Evolutionary conservation across 2,888 invertebrate species (phyloP).

Genomic region (Parnassius glacialis): DNA sequence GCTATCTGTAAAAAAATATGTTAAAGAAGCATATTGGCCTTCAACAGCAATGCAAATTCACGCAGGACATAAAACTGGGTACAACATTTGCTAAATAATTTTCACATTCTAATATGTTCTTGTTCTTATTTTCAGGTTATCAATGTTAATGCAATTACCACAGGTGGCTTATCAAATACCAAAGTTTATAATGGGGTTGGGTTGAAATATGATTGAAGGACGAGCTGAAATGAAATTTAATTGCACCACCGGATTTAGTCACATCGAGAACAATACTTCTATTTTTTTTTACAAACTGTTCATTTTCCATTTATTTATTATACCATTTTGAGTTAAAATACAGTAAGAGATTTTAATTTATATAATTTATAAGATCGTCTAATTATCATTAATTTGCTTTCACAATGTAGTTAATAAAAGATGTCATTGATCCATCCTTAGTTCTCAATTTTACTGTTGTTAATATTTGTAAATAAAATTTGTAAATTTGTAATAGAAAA

Average conservation of each 20-base stretch:
- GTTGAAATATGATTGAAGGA: constrained; percentile 63
- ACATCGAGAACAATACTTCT: constrained; percentile 33
- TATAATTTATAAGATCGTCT: constrained; percentile 19
- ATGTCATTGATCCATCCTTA: constrained; percentile 2
- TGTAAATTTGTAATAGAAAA: constrained; percentile 39
- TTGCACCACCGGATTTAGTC: constrained; percentile 43
- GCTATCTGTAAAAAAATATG: no score
- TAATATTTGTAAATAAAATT: constrained; percentile 36
- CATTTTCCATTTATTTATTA: constrained; percentile 18
- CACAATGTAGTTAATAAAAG: constrained; percentile 12
- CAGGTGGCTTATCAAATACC: constrained; percentile 91
- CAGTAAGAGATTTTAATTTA: constrained; percentile 16
- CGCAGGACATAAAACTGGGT: no score
- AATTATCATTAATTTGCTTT: constrained; percentile 19
- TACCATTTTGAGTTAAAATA: constrained; percentile 8
- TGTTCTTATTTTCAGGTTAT: constrained; percentile 84
- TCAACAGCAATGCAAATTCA: no score
- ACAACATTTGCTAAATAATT: no score
- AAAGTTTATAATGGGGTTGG: constrained; percentile 91
- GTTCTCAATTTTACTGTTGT: constrained; percentile 17
- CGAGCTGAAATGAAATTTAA: constrained; percentile 31
- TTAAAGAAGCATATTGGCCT: no score
- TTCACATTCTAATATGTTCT: not conserved
- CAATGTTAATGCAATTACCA: constrained; percentile 92
- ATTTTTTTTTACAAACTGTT: constrained; percentile 22